These are phyloP conservation scores for Hybos culiciformis DNA, from an alignment of 2,888 invertebrate species.

Conservation along the genomic window DNA sequence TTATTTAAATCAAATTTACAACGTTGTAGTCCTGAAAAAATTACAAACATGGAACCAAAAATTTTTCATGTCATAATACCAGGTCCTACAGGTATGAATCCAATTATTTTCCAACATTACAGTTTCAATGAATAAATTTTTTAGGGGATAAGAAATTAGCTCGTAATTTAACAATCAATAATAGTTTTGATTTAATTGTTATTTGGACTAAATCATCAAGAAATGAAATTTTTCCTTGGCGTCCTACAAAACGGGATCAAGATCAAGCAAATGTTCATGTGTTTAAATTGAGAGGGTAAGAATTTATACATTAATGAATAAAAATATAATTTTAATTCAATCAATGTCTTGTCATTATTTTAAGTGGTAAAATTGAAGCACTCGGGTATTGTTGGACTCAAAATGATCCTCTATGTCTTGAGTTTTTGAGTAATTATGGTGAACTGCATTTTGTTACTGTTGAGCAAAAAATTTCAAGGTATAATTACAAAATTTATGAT, in stretches of 20 bases:
- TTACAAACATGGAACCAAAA: slow-evolving; percentile 53
- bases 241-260: slow-evolving; percentile 67
- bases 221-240: slow-evolving; percentile 88
- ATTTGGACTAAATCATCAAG: slow-evolving; percentile 76
- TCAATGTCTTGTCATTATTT: slow-evolving; percentile 17
- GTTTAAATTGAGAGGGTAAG: slow-evolving; percentile 56
- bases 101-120: too few species aligned
- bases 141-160: slow-evolving; percentile 29
- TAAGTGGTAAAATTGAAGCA: slow-evolving; percentile 56
- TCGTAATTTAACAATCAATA: slow-evolving; percentile 32
- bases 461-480: slow-evolving; percentile 68
- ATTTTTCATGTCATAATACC: slow-evolving; percentile 38
- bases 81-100: slow-evolving; percentile 29
- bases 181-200: slow-evolving; percentile 41
- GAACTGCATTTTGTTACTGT: slow-evolving; percentile 62
- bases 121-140: too few species aligned
- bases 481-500: too few species aligned
- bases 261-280: slow-evolving; percentile 82
- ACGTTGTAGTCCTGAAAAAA: slow-evolving; percentile 43
- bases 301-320: slow-evolving; percentile 1
- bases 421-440: slow-evolving; percentile 58
- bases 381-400: slow-evolving; percentile 73
- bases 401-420: slow-evolving; percentile 72
- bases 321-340: not conserved
- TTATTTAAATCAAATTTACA: slow-evolving; percentile 45